Percentiles rank a stretch among this genome's conserved stretches.
phyloP scores from a whole-genome alignment of 2,888 invertebrate species.

The Patella caerulea region DNA sequence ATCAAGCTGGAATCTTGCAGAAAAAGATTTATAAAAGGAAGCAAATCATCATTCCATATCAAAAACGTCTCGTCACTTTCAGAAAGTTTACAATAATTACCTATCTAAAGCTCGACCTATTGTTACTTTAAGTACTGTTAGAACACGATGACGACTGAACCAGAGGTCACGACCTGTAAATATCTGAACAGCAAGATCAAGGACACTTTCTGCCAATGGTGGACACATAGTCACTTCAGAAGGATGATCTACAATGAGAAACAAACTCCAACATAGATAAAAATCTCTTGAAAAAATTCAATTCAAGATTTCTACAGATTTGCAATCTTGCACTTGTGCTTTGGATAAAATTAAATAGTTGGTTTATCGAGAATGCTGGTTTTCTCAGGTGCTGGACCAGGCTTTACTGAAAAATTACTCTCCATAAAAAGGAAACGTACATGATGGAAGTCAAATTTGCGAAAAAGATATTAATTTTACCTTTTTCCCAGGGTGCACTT shows the following conservation, averaged over 20 bases:
- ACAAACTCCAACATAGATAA: not conserved
- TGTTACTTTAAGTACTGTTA: conserved; percentile 43
- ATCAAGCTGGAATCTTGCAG: too few species aligned
- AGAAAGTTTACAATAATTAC: conserved; percentile 35
- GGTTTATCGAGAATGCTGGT: too few species aligned
- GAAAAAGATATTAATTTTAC: not conserved
- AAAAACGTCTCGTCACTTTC: too few species aligned
- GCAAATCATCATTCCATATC: too few species aligned
- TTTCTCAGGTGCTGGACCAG: too few species aligned
- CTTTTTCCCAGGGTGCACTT: conserved; percentile 8
- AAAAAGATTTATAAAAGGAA: too few species aligned
- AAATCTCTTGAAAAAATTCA: not conserved
- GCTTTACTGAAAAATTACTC: too few species aligned
- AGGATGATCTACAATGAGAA: not conserved
- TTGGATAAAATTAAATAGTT: too few species aligned
- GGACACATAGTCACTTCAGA: conserved; percentile 18
- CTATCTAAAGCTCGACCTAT: conserved; percentile 55
- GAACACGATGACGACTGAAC: conserved; percentile 55
- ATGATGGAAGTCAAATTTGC: not conserved
- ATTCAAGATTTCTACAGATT: too few species aligned
- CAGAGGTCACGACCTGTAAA: conserved; percentile 54
- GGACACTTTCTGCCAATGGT: conserved; percentile 42
- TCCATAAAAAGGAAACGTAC: not conserved
- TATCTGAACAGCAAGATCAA: conserved; percentile 56
- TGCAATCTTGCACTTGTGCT: too few species aligned